Base-by-base conservation (phyloP, 2,113 vertebrate genomes). In the Microtus richardsoni region DNA sequence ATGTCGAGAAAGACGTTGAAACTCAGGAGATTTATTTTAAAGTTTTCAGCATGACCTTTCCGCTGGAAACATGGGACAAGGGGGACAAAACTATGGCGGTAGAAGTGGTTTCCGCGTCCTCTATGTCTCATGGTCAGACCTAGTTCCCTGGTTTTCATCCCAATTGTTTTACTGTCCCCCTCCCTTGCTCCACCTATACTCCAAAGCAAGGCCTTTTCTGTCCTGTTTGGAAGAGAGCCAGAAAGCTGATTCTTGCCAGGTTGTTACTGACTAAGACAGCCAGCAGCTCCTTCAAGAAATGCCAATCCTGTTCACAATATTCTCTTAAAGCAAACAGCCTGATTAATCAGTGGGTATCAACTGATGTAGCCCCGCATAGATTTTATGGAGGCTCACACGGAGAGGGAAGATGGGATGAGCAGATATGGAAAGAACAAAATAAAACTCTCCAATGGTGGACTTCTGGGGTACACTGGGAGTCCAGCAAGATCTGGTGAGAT, bases 131-230 rank as follows among this genome's bases (percentile, higher is more conserved):
- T 44, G 16, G 79, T 87, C 68, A 79, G 66, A 62, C 64, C 66
- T 79, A 30, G 77, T 82, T 70, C 47, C 64, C 54, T 70, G 85
- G 58, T 44, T 75, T 79, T 83, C 70, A 44, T n/a, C n/a, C 87
- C 88, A 24, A 1, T 21, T n/a, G 66, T 74, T 66, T 71, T 60
- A 54, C 66, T 68, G 71, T 26, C 13, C 58, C 33, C 21, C 11
- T 58, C 62, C 60, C 47, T 21, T 22, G 12, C n/a, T 60, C 58
- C n/a, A 80, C n/a, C 75, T 77, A 60, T 36, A 52, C 33, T 91
- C 49, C 77, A 95, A 58, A 96, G 68, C 86, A 89, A 89, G 70
- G 54, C 49, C 71, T 60, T 92, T 70, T 68, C 66, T 75, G 71
- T 87, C n/a, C 91, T 89, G 11, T 94, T 73, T 71, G 79, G 70